A percentile compares a stretch with the other conserved stretches of the same genome.
Conservation (phyloP, 2,797 vertebrate genomes). For the Steatocranus sp. region DNA sequence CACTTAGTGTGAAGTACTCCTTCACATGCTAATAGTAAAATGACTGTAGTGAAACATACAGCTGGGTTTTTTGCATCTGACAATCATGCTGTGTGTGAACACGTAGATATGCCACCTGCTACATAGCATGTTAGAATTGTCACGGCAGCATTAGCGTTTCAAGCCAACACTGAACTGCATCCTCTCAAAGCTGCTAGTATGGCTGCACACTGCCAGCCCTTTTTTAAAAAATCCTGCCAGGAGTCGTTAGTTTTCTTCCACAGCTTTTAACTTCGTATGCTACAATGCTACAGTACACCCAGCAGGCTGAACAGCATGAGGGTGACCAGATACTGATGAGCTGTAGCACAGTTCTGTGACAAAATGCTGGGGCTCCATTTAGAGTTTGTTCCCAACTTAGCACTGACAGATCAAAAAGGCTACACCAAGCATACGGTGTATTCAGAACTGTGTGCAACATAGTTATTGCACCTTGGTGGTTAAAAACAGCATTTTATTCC, state of each 20-base stretch:
- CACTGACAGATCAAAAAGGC: background rate
- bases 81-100: background rate
- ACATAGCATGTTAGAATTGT: background rate
- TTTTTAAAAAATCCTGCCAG: background rate
- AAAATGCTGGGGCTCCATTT: background rate
- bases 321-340: background rate
- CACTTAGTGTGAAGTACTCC: background rate
- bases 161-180: background rate
- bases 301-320: background rate
- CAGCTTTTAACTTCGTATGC: background rate
- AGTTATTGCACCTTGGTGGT: background rate
- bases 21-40: background rate
- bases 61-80: background rate
- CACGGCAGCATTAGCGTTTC: background rate
- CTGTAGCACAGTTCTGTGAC: background rate
- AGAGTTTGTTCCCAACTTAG: background rate
- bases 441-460: background rate
- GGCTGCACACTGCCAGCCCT: background rate
- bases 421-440: background rate
- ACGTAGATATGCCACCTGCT: background rate
- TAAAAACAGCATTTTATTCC: background rate
- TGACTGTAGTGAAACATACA: background rate
- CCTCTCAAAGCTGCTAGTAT: background rate
- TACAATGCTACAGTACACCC: background rate
- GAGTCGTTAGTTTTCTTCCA: background rate